These are phyloP conservation scores for Centropristis striata DNA, from an alignment of 2,113 vertebrate genomes.

Conservation along the genomic window DNA sequence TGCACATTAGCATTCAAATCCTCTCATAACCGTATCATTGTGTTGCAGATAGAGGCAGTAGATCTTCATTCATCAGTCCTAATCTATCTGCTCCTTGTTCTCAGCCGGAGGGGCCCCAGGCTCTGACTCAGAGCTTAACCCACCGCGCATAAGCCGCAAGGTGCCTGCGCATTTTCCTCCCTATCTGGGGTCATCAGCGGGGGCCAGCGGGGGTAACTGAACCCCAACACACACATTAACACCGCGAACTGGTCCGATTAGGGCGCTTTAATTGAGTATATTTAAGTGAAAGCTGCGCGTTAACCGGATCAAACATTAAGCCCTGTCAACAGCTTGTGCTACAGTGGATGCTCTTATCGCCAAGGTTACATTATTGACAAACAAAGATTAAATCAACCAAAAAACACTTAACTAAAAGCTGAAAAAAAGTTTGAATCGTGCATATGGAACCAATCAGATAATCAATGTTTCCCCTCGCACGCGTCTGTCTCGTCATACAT, in stretches of 20 bases:
- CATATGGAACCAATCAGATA: background rate
- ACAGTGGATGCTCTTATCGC: constrained; percentile 36
- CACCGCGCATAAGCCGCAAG: constrained; percentile 70
- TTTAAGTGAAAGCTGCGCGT: constrained; percentile 42
- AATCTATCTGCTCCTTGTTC: constrained; percentile 82
- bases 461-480: background rate
- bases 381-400: background rate
- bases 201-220: constrained; percentile 33
- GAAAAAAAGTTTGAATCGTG: constrained; percentile 53
- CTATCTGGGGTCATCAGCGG: constrained; percentile 60
- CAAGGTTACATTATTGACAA: constrained; percentile 64
- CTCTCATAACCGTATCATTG: constrained; percentile 73
- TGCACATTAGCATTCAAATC: constrained; percentile 78
- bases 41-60: constrained; percentile 73
- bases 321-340: constrained; percentile 59
- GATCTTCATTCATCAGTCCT: constrained; percentile 79
- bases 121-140: constrained; percentile 75
- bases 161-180: constrained; percentile 69
- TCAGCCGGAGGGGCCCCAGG: constrained; percentile 64
- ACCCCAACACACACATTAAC: constrained; percentile 12
- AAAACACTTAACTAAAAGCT: accelerated
- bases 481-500: constrained; percentile 31
- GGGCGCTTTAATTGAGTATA: constrained; percentile 10
- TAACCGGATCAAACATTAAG: constrained; percentile 58
- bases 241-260: constrained; percentile 20